Evolutionary conservation across 2,113 vertebrate species (phyloP), one percentile per base, ranked within the genome.

Genomic region (Pseudopipra pipra): DNA sequence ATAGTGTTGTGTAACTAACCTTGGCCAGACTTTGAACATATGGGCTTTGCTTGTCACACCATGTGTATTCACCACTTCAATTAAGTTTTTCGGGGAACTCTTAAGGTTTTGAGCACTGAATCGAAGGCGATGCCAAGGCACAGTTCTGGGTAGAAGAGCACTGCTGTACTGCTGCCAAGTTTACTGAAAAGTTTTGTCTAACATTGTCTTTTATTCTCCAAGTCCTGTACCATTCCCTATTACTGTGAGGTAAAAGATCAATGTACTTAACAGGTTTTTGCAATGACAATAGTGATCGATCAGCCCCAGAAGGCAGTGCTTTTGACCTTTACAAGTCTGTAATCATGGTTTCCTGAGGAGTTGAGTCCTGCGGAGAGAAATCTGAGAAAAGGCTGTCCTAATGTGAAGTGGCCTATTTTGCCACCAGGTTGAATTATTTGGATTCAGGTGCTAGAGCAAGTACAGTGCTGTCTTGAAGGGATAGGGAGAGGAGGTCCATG

Each of bases 1-100:
- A 78, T 71, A 95, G 39, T 0, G 0, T 95, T 95, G 85, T 93
- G 83, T 96, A 95, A 95, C 91, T 95, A 95, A 92, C 92, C 86
- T 95, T 86, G 93, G 89, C 94, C 83, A 95, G 88, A 88, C 83
- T 90, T 95, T 19, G 90, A 96, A 74, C 95, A 95, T 96, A 93
- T 95, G 94, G 89, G 68, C 83, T 92, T 96, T 92, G 55, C 83
- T 97, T 96, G 68, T 95, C 89, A 52, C 74, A 63, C 91, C 86
- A 81, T 92, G 94, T 87, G 89, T 70, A 77, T 86, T 95, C 68
- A 37, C 35, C 68, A 52, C 62, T 91, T 86, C 85, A 89, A 3
- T 87, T 35, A 80, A 92, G 43, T 71, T 90, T 95, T 93, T 86
- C 65, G 35, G 90, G 61, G 68, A 81, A 77, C 67, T 93, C 65